phyloP scores from a whole-genome alignment of 1,140 invertebrate species.

The Latrodectus geometricus region DNA sequence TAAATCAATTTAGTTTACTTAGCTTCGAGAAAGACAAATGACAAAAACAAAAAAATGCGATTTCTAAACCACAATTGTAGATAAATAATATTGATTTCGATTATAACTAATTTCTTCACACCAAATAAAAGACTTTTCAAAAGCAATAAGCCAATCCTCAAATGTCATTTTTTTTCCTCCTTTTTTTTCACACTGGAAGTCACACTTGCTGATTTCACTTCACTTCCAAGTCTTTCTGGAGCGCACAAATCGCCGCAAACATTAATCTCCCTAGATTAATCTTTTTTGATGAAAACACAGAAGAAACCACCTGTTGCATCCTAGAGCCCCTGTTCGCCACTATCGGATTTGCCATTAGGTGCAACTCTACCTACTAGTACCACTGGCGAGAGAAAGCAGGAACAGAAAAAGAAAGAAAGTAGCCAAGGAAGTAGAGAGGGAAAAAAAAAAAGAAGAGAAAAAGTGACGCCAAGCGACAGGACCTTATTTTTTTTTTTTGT shows the following conservation, averaged over 20 bases:
- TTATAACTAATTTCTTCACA: no score
- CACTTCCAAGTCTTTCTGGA: slow-evolving; percentile 13
- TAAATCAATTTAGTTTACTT: no score
- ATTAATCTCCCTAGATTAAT: slow-evolving; percentile 62
- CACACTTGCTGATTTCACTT: not conserved
- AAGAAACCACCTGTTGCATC: slow-evolving; percentile 51
- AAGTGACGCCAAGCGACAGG: slow-evolving; percentile 37
- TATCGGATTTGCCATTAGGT: slow-evolving; percentile 62
- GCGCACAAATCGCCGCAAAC: slow-evolving; percentile 59
- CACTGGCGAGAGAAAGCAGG: not conserved
- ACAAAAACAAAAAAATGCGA: no score
- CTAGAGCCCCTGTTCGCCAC: slow-evolving; percentile 38
- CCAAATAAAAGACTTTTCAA: no score
- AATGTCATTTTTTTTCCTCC: no score
- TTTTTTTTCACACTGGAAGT: not conserved
- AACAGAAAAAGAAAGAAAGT: slow-evolving; percentile 14
- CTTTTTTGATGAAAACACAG: slow-evolving; percentile 61
- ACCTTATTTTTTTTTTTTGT: slow-evolving; percentile 32
- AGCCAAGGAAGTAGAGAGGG: not conserved
- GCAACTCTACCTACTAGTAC: slow-evolving; percentile 28
- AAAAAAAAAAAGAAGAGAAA: slow-evolving; percentile 28
- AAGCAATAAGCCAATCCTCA: no score
- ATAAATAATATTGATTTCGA: no score
- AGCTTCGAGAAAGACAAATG: no score
- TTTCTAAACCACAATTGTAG: no score